A percentile compares a stretch with the other conserved stretches of the same genome.
Conservation (phyloP, 2,113 vertebrate species). For the Taurulus bubalis region DNA sequence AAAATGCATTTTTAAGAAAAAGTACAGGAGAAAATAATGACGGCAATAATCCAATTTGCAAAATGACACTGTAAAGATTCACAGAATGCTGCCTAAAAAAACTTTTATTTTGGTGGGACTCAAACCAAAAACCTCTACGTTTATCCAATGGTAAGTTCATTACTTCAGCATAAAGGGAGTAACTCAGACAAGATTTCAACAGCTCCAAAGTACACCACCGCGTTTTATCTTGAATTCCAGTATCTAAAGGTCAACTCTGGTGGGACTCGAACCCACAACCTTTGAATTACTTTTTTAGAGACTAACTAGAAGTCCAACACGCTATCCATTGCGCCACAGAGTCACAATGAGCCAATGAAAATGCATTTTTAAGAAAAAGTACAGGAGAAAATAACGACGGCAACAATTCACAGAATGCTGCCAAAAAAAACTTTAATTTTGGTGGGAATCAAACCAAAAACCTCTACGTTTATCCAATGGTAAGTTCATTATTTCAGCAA, state of each 20-base stretch:
- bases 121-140: not conserved
- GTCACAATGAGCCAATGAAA: no score
- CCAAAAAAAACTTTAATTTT: no score
- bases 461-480: not conserved
- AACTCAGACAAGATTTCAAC: not conserved
- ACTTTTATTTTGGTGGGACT: not conserved
- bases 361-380: no score
- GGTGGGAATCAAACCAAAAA: not conserved
- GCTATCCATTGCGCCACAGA: not conserved
- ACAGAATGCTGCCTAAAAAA: not conserved
- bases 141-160: not conserved
- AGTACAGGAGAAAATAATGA: no score
- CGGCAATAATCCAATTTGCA: no score
- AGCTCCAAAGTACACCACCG: not conserved
- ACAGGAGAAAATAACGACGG: no score
- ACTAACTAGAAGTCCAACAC: not conserved
- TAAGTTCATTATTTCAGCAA: no score
- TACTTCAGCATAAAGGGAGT: not conserved
- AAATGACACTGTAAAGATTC: not conserved
- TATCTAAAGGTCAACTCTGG: not conserved
- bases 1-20: no score
- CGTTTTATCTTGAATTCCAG: not conserved
- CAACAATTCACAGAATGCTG: no score
- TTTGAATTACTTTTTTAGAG: not conserved
- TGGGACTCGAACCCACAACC: slow-evolving; percentile 3